Evolutionary conservation across 2,888 invertebrate species (phyloP), one percentile per base, ranked within the genome.

Genomic region (Leucophenga maculata): DNA sequence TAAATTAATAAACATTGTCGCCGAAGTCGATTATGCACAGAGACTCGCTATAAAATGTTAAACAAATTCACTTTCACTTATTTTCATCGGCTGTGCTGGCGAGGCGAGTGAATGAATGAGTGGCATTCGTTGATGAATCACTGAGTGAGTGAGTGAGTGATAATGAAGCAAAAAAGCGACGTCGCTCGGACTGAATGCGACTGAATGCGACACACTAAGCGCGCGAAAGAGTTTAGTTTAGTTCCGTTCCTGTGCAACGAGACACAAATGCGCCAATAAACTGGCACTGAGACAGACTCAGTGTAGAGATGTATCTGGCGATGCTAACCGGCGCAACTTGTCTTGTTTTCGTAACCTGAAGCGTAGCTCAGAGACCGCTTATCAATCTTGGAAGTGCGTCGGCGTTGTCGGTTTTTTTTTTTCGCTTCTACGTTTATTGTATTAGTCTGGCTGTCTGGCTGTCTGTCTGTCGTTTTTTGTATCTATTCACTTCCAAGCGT

Each of bases 61-160:
- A 81, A 80, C 80, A 81, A 80, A 80, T 80, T 80, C 80, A 80
- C 80, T 80, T 80, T 80, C 80, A 80, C 80, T 80, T 80, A 80
- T 80, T 79, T 79, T 78, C 20, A 52, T 14, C 20, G 55, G 50
- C 2, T 79, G 75, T 68, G n/a, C 44, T 39, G 13, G 14, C 14
- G 46, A 22, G 48, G 22, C 4, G 44, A 48, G 44, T 64, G 64
- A 39, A 11, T 13, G 64, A 44, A 16, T 78, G 81, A 79, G 80
- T 75, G 77, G 77, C 16, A 52, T 13, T 26, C 18, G n/a, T n/a
- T 31, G 57, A 57, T 57, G 57, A 57, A n/a, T 57, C 26, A 57
- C n/a, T n/a, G n/a, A n/a, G n/a, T n/a, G n/a, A n/a, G n/a, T n/a
- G n/a, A n/a, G n/a, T n/a, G n/a, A n/a, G 22, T 20, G 57, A 52